Conservation (phyloP, 2,888 invertebrate species). For the Campaea margaritaria region DNA sequence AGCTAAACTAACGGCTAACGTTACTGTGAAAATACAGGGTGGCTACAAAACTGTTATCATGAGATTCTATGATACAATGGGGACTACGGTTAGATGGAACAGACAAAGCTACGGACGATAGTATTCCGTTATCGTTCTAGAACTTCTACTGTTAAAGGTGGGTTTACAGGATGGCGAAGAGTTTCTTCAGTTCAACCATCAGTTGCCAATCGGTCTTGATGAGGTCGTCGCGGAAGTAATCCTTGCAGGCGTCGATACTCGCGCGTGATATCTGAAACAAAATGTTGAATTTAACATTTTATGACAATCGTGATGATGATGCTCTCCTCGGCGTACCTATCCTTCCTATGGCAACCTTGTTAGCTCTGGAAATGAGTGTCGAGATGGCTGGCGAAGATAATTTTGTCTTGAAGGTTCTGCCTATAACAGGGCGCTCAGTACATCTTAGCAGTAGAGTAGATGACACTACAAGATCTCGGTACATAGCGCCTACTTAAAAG, state of each 20-base stretch:
- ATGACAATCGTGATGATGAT: too few relatives aligned
- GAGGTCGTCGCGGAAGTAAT: slow-evolving; percentile 99
- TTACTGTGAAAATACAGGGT: slow-evolving; percentile 28
- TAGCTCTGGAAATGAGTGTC: too few relatives aligned
- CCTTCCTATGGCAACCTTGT: too few relatives aligned
- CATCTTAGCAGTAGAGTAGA: too few relatives aligned
- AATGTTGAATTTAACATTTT: background rate
- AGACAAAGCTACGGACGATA: slow-evolving; percentile 59
- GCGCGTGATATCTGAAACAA: slow-evolving; percentile 95
- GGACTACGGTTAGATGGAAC: slow-evolving; percentile 69
- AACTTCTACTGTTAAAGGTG: slow-evolving; percentile 42
- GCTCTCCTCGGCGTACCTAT: too few relatives aligned
- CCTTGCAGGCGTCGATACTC: slow-evolving; percentile 99
- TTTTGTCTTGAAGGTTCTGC: too few relatives aligned
- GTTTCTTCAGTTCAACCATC: slow-evolving; percentile 99
- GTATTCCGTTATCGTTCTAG: slow-evolving; percentile 48
- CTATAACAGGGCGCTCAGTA: too few relatives aligned
- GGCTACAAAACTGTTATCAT: slow-evolving; percentile 43
- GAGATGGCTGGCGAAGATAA: too few relatives aligned
- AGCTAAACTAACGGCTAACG: slow-evolving; percentile 21
- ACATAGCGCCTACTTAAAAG: too few relatives aligned
- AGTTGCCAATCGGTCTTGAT: slow-evolving; percentile 99
- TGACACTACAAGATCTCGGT: too few relatives aligned
- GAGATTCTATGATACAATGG: slow-evolving; percentile 67
- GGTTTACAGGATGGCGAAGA: slow-evolving; percentile 96